Conservation (phyloP, 1,140 invertebrate genomes). For the Scaptodrosophila lebanonensis region DNA sequence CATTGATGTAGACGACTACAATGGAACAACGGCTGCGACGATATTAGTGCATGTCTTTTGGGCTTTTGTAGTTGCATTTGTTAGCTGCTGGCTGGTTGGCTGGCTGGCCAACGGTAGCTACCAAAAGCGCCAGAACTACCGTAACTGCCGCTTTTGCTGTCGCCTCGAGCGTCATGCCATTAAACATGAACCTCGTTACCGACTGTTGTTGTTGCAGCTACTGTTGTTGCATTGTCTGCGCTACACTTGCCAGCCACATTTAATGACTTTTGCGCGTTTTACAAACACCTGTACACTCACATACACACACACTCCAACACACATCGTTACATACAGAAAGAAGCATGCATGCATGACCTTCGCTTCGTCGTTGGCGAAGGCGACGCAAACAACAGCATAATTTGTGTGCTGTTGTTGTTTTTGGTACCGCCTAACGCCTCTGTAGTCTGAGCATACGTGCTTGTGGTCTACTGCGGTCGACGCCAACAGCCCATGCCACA, state of each 20-base stretch:
- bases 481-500: conserved; percentile 12
- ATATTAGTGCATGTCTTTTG: conserved; percentile 72
- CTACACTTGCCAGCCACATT: conserved; percentile 60
- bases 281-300: conserved; percentile 25
- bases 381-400: conserved; percentile 1
- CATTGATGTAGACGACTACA: conserved; percentile 46
- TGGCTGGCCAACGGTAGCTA: no score
- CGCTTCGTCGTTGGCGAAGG: no score
- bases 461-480: conserved; percentile 56
- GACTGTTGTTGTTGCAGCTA: conserved; percentile 20
- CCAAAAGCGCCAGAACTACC: no score
- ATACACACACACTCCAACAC: conserved; percentile 10
- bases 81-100: conserved; percentile 17
- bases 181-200: conserved; percentile 74
- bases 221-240: conserved; percentile 42
- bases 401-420: conserved; percentile 2
- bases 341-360: no score
- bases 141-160: no score
- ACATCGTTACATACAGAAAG: no score
- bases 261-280: conserved; percentile 66
- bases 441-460: conserved; percentile 39
- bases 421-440: conserved; percentile 47
- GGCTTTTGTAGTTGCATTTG: conserved; percentile 53
- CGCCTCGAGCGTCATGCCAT: conserved; percentile 27
- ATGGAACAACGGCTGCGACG: conserved; percentile 25